Conservation (phyloP, 2,888 invertebrate species). For the Thymelicus lineola region DNA sequence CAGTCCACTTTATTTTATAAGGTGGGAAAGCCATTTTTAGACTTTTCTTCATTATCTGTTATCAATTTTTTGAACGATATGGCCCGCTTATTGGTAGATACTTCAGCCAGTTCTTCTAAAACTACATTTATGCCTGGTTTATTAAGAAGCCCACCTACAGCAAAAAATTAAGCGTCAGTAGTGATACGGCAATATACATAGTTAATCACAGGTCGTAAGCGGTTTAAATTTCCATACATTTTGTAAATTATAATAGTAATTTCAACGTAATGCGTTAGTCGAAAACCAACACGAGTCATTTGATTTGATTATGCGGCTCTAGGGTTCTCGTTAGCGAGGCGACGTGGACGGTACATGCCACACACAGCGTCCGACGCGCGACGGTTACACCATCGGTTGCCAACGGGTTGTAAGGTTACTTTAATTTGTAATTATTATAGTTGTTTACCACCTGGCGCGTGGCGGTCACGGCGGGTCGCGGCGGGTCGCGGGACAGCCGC, state of each 20-base stretch:
- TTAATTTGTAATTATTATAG: conserved; percentile 21
- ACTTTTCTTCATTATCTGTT: too few relatives aligned
- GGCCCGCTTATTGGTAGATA: too few relatives aligned
- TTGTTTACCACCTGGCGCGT: conserved; percentile 12
- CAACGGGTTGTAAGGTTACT: conserved; percentile 13
- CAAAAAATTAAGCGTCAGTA: too few relatives aligned
- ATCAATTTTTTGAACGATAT: too few relatives aligned
- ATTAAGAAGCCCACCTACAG: too few relatives aligned
- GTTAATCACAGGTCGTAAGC: neutral
- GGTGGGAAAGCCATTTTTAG: too few relatives aligned
- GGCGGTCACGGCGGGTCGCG: neutral
- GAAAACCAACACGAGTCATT: neutral
- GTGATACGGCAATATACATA: neutral
- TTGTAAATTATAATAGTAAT: neutral
- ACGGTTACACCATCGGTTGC: neutral
- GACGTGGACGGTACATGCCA: neutral
- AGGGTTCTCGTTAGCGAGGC: conserved; percentile 6
- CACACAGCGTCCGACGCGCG: conserved; percentile 10
- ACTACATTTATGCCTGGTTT: too few relatives aligned
- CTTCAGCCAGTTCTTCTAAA: too few relatives aligned
- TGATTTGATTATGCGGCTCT: neutral
- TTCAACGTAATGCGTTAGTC: neutral
- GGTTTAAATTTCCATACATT: conserved; percentile 3
- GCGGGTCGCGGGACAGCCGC: neutral
- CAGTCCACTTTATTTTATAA: too few relatives aligned